phyloP scores from a whole-genome alignment of 2,888 invertebrate genomes.

The Biston betularia region DNA sequence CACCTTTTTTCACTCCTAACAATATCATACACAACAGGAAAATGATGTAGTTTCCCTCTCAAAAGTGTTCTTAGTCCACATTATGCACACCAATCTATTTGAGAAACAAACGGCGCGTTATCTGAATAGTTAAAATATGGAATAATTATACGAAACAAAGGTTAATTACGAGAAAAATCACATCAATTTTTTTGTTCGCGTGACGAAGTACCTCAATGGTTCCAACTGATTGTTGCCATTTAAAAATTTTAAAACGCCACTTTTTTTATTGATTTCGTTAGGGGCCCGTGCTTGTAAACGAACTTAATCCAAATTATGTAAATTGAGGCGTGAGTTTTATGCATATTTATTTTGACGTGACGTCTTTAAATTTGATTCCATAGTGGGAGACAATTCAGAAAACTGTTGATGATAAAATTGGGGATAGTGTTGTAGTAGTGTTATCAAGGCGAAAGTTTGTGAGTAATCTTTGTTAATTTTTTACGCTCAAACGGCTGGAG shows the following conservation, averaged over 20 bases:
- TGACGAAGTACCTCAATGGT: slow-evolving; percentile 42
- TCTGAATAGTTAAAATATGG: slow-evolving; percentile 3
- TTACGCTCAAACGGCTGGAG: too few relatives aligned
- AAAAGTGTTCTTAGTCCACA: slow-evolving; percentile 35
- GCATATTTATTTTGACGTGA: too few relatives aligned
- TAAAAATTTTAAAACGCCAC: slow-evolving; percentile 31
- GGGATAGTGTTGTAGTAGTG: too few relatives aligned
- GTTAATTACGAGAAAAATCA: slow-evolving; percentile 57
- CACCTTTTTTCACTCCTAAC: slow-evolving; percentile 57
- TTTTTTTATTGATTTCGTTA: slow-evolving; percentile 31
- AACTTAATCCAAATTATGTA: neutral
- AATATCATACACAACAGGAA: slow-evolving; percentile 39
- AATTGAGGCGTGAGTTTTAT: too few relatives aligned
- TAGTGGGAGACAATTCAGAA: too few relatives aligned
- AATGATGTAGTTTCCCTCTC: slow-evolving; percentile 42
- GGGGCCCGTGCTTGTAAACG: slow-evolving; percentile 23
- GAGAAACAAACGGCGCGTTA: slow-evolving; percentile 19
- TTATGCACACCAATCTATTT: slow-evolving; percentile 20
- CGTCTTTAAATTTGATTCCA: too few relatives aligned
- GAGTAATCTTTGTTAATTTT: too few relatives aligned
- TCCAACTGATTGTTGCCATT: slow-evolving; percentile 44
- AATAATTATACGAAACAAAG: slow-evolving; percentile 48
- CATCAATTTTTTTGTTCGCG: slow-evolving; percentile 64
- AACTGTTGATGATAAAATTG: too few relatives aligned
- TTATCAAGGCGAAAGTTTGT: too few relatives aligned